phyloP scores from a whole-genome alignment of 2,797 vertebrate genomes.

The Capromys pilorides region DNA sequence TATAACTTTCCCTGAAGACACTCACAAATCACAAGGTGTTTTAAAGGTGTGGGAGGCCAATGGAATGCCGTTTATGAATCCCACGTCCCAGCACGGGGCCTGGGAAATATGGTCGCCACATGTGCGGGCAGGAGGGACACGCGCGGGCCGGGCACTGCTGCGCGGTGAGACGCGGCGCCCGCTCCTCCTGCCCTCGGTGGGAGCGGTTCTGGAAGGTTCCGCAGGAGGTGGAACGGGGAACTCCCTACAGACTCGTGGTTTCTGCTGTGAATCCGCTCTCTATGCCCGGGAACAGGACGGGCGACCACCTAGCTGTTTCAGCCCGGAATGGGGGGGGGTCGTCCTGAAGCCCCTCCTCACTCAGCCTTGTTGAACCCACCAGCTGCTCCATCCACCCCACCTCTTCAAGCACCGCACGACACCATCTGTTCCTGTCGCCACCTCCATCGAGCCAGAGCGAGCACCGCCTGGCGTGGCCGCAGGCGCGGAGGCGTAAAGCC shows the following conservation, averaged over 20 bases:
- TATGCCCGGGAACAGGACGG: background rate
- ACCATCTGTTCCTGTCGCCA: too few species aligned
- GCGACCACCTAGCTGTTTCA: background rate
- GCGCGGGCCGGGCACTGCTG: fast-evolving
- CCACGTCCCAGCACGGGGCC: background rate
- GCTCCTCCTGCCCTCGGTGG: background rate
- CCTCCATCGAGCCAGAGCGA: background rate
- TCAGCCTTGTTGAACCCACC: background rate
- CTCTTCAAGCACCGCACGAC: too few species aligned
- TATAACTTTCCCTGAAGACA: conserved; percentile 55
- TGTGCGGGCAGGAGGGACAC: background rate
- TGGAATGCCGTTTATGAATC: conserved; percentile 30
- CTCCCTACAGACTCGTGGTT: background rate
- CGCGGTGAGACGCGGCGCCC: background rate
- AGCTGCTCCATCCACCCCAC: background rate
- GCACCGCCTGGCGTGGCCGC: too few species aligned
- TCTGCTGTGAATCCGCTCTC: fast-evolving
- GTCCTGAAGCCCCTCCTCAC: too few species aligned
- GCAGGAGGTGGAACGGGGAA: background rate
- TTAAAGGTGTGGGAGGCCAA: conserved; percentile 72
- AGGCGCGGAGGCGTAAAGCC: background rate
- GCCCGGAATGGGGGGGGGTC: too few species aligned
- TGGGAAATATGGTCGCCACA: conserved; percentile 65
- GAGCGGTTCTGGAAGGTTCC: background rate
- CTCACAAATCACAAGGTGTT: conserved; percentile 65